These are phyloP conservation scores for Otis tarda DNA, from an alignment of 2,113 vertebrate genomes.

Conservation along the genomic window DNA sequence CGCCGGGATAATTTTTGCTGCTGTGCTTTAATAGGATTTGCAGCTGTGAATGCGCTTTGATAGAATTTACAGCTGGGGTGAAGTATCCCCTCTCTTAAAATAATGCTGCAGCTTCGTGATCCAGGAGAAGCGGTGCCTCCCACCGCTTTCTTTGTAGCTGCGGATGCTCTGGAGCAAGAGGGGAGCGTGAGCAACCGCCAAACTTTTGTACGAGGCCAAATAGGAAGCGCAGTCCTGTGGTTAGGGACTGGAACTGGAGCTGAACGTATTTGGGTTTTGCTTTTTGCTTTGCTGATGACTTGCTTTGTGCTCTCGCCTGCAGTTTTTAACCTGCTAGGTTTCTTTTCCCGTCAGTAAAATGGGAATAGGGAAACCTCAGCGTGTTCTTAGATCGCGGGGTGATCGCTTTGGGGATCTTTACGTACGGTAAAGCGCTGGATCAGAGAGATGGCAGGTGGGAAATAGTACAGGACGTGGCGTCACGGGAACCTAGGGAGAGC, in stretches of 20 bases:
- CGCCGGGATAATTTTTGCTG: background rate
- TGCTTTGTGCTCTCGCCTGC: background rate
- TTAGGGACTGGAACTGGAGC: background rate
- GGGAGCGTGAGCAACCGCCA: background rate
- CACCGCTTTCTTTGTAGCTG: background rate
- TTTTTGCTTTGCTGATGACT: background rate
- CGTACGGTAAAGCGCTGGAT: background rate
- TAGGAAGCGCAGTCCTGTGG: background rate
- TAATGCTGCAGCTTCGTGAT: background rate
- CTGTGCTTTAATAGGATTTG: background rate
- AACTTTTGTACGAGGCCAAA: background rate
- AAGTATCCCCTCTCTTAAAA: slow-evolving; percentile 17
- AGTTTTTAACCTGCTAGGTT: background rate
- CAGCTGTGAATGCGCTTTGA: slow-evolving; percentile 25
- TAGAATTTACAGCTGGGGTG: slow-evolving; percentile 42
- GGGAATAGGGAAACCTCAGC: background rate
- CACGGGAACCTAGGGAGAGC: background rate
- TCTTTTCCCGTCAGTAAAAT: background rate
- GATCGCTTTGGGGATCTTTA: background rate
- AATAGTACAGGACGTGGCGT: background rate
- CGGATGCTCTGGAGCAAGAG: background rate
- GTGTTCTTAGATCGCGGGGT: background rate
- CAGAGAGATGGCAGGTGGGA: background rate
- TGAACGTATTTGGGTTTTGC: background rate
- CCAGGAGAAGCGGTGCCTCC: background rate